A percentile compares a stretch with the other conserved stretches of the same genome.
These are phyloP conservation scores for Syrmaticus mikado DNA, from an alignment of 2,113 vertebrate genomes.

Conservation along the genomic window DNA sequence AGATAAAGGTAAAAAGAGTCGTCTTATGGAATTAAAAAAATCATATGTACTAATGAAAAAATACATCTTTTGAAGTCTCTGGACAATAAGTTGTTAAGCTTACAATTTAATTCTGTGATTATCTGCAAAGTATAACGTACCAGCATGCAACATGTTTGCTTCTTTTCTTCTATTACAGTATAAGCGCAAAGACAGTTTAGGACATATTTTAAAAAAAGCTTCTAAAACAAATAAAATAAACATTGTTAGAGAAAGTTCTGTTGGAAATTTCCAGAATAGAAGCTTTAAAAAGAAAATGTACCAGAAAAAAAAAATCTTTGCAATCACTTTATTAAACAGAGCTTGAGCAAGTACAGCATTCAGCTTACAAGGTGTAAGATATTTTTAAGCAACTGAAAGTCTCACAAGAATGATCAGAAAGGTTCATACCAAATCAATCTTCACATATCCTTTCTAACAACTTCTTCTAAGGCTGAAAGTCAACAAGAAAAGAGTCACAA, in stretches of 20 bases:
- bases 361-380: background rate
- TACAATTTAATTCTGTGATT: background rate
- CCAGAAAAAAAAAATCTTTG: background rate
- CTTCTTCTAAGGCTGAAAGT: background rate
- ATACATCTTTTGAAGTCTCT: background rate
- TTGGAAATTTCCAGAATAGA: background rate
- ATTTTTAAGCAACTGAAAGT: background rate
- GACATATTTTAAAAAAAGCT: background rate
- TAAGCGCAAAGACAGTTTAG: background rate
- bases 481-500: background rate
- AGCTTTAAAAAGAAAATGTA: background rate
- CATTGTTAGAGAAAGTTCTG: background rate
- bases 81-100: background rate
- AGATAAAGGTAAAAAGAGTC: background rate
- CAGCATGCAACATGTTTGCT: background rate
- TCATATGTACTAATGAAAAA: background rate
- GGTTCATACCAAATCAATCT: background rate
- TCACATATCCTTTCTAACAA: background rate
- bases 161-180: background rate
- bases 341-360: background rate
- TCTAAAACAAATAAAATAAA: background rate
- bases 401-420: background rate
- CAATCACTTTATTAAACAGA: background rate
- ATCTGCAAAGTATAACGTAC: background rate
- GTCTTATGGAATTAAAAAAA: conserved; percentile 19